Evolutionary conservation across 1,140 invertebrate species (phyloP).

Genomic region (Gryon sp.): DNA sequence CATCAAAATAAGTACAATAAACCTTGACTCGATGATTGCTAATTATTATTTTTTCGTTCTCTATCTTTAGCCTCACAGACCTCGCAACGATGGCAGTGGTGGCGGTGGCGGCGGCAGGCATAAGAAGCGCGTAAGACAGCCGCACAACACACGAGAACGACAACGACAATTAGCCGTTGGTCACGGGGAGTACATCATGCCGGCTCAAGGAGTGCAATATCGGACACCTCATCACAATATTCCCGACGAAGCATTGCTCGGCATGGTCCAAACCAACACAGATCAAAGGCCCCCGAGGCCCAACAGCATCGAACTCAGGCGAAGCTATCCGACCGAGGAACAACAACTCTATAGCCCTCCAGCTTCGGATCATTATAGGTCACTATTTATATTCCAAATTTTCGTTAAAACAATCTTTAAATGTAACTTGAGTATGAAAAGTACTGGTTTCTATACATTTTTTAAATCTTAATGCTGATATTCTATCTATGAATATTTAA

Average conservation of each 20-base stretch:
- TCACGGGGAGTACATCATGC: constrained; percentile 93
- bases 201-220: constrained; percentile 76
- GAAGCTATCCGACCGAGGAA: constrained; percentile 83
- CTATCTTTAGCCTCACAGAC: constrained; percentile 81
- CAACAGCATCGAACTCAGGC: constrained; percentile 87
- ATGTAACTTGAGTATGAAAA: too few species aligned
- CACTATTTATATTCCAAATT: constrained; percentile 1
- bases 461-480: too few species aligned
- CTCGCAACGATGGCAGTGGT: constrained; percentile 80
- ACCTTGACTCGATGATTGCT: background rate
- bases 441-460: too few species aligned
- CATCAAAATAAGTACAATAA: background rate
- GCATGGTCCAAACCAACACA: constrained; percentile 75
- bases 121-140: constrained; percentile 90
- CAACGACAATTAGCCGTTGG: constrained; percentile 90
- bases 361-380: constrained; percentile 77
- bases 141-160: constrained; percentile 91
- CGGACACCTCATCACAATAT: constrained; percentile 74
- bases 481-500: too few species aligned
- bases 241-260: constrained; percentile 74
- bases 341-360: constrained; percentile 79
- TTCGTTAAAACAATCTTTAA: too few species aligned
- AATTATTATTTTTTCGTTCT: constrained; percentile 6
- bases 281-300: constrained; percentile 84
- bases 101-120: constrained; percentile 83